A percentile compares a stretch with the other conserved stretches of the same genome.
These are phyloP conservation scores for Palythoa grandiflora DNA, from an alignment of 92 coral and sea anemone genomes.

Conservation along the genomic window DNA sequence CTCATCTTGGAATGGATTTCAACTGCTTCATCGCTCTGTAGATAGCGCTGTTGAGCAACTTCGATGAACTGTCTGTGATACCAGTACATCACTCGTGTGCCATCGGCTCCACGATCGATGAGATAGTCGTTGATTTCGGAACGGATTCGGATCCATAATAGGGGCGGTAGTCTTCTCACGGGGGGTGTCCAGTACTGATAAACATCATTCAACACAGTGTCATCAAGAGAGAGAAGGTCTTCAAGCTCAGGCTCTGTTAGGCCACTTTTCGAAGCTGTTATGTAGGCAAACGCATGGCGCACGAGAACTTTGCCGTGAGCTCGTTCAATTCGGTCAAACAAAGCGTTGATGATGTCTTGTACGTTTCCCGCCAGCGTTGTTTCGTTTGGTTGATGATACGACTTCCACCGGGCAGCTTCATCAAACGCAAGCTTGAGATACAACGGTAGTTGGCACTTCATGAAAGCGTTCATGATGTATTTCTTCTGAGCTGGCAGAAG, in stretches of 20 bases:
- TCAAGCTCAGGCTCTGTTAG: constrained; percentile 92
- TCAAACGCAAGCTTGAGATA: constrained; percentile 95
- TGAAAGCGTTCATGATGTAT: constrained; percentile 74
- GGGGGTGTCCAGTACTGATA: constrained; percentile 99
- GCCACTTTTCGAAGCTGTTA: constrained; percentile 94
- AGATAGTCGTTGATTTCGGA: constrained; percentile 93
- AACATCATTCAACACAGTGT: constrained; percentile 94
- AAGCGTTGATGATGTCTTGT: constrained; percentile 82
- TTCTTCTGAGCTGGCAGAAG: constrained; percentile 80
- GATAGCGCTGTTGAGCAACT: constrained; percentile 88
- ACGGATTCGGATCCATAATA: constrained; percentile 96
- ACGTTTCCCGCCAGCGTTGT: constrained; percentile 75
- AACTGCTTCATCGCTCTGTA: constrained; percentile 68
- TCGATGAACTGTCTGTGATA: constrained; percentile 98
- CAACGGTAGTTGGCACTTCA: constrained; percentile 89
- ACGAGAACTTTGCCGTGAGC: constrained; percentile 91
- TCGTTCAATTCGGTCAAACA: constrained; percentile 89
- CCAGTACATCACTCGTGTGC: constrained; percentile 94
- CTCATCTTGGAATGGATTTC: constrained; percentile 85
- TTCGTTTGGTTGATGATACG: constrained; percentile 80
- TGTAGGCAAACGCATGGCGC: constrained; percentile 88
- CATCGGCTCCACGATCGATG: constrained; percentile 96
- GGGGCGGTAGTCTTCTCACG: constrained; percentile 93
- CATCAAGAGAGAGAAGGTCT: constrained; percentile 96
- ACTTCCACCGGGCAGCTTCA: constrained; percentile 96